Percentiles rank a stretch among this genome's conserved stretches.
phyloP scores from a whole-genome alignment of 2,113 vertebrate genomes.

The Hystrix cristata region DNA sequence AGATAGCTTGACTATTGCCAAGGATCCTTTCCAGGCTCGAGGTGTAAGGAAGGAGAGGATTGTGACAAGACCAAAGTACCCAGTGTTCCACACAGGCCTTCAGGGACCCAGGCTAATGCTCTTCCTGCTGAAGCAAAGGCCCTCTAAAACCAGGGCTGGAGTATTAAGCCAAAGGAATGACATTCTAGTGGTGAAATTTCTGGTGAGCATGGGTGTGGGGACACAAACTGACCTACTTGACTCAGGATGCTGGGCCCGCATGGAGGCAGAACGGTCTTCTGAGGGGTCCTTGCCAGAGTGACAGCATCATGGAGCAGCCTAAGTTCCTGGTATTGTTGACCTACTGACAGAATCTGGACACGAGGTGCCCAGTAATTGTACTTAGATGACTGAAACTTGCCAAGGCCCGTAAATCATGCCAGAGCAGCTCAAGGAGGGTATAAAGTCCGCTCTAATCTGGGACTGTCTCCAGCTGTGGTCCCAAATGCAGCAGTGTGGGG shows the following conservation, averaged over 20 bases:
- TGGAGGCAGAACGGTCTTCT: background rate
- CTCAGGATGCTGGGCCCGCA: background rate
- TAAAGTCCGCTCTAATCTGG: constrained; percentile 38
- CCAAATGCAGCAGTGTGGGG: constrained; percentile 49
- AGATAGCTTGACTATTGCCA: no score
- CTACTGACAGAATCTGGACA: constrained; percentile 8
- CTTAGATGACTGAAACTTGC: background rate
- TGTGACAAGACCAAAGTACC: background rate
- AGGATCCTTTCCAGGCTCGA: background rate
- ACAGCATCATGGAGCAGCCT: background rate
- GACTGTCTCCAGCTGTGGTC: constrained; percentile 67
- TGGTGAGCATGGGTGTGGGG: background rate
- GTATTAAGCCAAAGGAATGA: background rate
- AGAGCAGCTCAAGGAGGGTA: constrained; percentile 41
- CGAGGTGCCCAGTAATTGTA: background rate
- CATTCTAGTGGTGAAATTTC: background rate
- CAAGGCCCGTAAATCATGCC: constrained; percentile 64
- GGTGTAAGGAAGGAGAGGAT: background rate
- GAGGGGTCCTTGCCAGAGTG: background rate
- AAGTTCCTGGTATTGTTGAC: background rate
- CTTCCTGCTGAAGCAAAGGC: background rate
- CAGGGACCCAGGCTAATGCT: background rate
- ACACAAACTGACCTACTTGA: background rate
- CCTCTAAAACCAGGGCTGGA: background rate
- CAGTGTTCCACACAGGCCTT: background rate